Conservation (phyloP, 2,113 vertebrate genomes). For the Felis catus region DNA sequence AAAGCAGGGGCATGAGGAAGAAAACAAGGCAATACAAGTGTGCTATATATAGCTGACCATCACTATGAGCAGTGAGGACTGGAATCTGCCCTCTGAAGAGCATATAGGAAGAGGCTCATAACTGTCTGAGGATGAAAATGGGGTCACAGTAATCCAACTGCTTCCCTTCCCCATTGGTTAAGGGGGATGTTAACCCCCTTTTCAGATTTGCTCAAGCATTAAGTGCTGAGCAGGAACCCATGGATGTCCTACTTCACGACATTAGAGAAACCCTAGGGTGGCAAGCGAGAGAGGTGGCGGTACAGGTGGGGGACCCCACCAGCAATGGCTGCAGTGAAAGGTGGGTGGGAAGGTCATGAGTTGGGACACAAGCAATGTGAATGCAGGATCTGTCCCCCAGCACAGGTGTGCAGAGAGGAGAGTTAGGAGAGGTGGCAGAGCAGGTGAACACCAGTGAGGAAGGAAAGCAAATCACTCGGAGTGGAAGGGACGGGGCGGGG, state of each 20-base stretch:
- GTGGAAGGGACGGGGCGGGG: not conserved
- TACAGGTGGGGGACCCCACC: too few relatives aligned
- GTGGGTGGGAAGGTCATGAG: not conserved
- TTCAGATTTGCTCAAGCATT: not conserved
- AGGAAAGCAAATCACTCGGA: not conserved
- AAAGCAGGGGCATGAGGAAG: not conserved
- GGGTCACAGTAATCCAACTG: not conserved
- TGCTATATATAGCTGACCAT: not conserved
- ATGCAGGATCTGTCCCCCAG: accelerated
- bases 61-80: not conserved
- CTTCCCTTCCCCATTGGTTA: not conserved
- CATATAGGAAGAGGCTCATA: not conserved
- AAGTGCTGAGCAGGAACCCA: not conserved
- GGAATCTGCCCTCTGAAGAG: not conserved
- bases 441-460: not conserved
- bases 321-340: not conserved
- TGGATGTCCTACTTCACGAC: not conserved
- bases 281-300: accelerated
- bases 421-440: not conserved
- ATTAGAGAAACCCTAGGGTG: not conserved
- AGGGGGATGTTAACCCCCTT: not conserved
- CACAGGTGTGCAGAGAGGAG: not conserved
- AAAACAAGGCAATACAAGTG: too few relatives aligned
- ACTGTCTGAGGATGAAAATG: not conserved
- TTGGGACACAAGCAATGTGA: not conserved